phyloP scores from a whole-genome alignment of 2,797 vertebrate species.

The Orestias chungarensis region DNA sequence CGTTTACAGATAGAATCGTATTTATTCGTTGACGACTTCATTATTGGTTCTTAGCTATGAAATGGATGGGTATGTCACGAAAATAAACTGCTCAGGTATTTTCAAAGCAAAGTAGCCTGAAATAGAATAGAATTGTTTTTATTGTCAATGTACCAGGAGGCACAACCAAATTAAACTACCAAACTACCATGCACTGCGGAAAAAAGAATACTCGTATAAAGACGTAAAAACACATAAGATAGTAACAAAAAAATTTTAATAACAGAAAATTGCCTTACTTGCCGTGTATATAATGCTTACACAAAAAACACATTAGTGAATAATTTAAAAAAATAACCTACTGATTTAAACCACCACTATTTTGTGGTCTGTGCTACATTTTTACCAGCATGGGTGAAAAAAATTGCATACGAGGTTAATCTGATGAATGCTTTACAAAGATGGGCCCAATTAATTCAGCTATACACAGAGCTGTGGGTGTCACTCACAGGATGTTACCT shows the following conservation, averaged over 20 bases:
- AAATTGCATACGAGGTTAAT: conserved; percentile 50
- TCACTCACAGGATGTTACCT: conserved; percentile 3
- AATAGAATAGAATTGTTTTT: background rate
- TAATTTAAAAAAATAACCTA: background rate
- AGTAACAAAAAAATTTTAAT: background rate
- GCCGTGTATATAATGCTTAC: background rate
- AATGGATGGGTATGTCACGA: conserved; percentile 30
- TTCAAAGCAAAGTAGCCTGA: conserved; percentile 12
- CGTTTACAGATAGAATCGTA: background rate
- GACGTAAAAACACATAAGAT: background rate
- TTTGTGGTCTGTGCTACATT: conserved; percentile 37
- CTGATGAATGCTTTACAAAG: conserved; percentile 35
- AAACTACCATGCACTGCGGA: background rate
- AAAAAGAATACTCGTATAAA: no score
- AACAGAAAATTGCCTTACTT: background rate
- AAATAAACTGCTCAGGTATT: conserved; percentile 27
- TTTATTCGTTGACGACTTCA: conserved; percentile 25
- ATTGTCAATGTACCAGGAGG: no score
- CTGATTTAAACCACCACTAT: conserved; percentile 35
- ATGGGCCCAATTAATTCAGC: conserved; percentile 21
- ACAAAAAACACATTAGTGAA: background rate
- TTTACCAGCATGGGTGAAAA: conserved; percentile 26
- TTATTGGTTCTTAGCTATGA: conserved; percentile 8
- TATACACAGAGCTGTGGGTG: conserved; percentile 25
- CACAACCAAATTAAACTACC: background rate